Base-by-base conservation (phyloP, 1,140 invertebrate genomes). In the Lucilia sericata region DNA sequence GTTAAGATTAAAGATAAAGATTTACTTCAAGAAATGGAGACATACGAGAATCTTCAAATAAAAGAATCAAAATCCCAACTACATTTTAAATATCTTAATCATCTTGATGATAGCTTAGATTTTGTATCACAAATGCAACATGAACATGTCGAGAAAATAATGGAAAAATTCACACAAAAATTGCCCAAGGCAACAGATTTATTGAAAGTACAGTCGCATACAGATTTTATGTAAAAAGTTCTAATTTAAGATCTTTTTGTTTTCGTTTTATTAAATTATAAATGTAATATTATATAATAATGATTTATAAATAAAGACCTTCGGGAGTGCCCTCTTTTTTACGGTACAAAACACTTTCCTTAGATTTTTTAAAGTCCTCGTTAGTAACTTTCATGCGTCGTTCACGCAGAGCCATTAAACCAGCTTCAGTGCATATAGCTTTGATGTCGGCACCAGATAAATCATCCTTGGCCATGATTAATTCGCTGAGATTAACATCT, bases 371-470 rank as follows among this genome's bases (percentile, higher is more conserved):
- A 91, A 99, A 99, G 92, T 99, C 99, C 92, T 99, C 99, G 93
- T 98, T 99, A 42, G 98, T 99, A 14, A 99, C 99, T 92, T 99
- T 99, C 99, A 99, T 99, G 87, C 99, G 94, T 83, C 99, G 94
- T 92, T 99, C 99, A 87, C 99, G 92, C 42, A 99, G 91, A 30
- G 99, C 99, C 95, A 99, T 97, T 19, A 99, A 92, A 86, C 99
- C 99, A 84, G 98, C 99, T 93, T 99, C 99, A 10, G 99, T 99
- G 92, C 99, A 99, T 89, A 99, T 99, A n/a, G 99, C 99, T 96
- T 97, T 97, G 85, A 97, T 97, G 90, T 97, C 96, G 87, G 99
- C 99, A 30, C 99, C 99, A 78, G 98, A 99, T 0, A 99, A 93
- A 93, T 99, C 99, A 94, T 99, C 99, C 91, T 99, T 99, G 5